Percentiles rank a stretch among this genome's conserved stretches.
These are phyloP conservation scores for Rotaria macrura DNA, from an alignment of 2,888 invertebrate species.

Conservation along the genomic window DNA sequence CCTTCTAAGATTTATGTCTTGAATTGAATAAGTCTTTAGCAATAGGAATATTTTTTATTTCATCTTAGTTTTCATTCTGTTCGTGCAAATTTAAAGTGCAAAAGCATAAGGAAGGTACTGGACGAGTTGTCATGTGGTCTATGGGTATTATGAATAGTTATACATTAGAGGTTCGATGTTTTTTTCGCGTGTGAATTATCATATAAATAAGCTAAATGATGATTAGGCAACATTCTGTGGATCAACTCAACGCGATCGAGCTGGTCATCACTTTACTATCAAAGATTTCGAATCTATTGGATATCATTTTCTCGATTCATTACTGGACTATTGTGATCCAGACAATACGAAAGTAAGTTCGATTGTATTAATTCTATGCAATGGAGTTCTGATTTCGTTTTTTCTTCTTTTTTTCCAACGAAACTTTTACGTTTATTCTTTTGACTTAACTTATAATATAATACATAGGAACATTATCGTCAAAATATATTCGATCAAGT, in stretches of 20 bases:
- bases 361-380: background rate
- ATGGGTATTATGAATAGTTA: slow-evolving; percentile 85
- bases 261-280: slow-evolving; percentile 75
- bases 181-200: background rate
- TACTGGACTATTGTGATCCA: slow-evolving; percentile 71
- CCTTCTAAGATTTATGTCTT: no score
- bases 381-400: background rate
- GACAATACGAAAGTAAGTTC: slow-evolving; percentile 46
- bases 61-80: slow-evolving; percentile 73
- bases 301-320: slow-evolving; percentile 77
- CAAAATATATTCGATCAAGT: background rate
- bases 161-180: slow-evolving; percentile 63
- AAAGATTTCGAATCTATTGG: slow-evolving; percentile 71
- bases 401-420: no score
- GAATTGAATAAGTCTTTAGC: no score
- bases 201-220: background rate
- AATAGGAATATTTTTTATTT: slow-evolving; percentile 21
- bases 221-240: slow-evolving; percentile 73
- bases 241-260: slow-evolving; percentile 61
- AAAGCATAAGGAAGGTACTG: slow-evolving; percentile 83
- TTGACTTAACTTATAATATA: background rate
- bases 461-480: background rate
- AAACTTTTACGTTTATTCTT: background rate
- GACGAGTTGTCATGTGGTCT: slow-evolving; percentile 85
- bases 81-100: slow-evolving; percentile 85